Percentiles rank a stretch among this genome's conserved stretches.
Conservation (phyloP, 2,888 invertebrate species). For the Auanema freiburgensis region DNA sequence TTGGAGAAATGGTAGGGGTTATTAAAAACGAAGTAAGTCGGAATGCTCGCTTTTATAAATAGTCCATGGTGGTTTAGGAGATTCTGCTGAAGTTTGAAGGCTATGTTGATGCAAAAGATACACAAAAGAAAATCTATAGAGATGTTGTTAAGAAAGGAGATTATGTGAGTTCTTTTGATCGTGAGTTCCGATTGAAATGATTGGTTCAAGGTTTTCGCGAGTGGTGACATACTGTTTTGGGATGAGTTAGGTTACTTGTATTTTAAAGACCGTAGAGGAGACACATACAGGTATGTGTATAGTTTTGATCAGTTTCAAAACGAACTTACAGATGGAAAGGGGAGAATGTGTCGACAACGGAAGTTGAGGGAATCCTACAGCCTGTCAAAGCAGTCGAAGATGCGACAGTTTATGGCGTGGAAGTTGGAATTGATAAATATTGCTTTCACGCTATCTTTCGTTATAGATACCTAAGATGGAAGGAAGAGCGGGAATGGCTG, state of each 20-base stretch:
- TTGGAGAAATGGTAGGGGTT: constrained; percentile 94
- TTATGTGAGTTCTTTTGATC: constrained; percentile 82
- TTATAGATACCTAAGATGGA: constrained; percentile 65
- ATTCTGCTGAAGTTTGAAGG: constrained; percentile 80
- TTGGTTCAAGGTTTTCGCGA: constrained; percentile 44
- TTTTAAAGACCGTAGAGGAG: constrained; percentile 90
- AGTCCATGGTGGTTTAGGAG: constrained; percentile 68
- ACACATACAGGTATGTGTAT: constrained; percentile 74
- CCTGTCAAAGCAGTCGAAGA: constrained; percentile 81
- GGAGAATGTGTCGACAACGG: constrained; percentile 83
- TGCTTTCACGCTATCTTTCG: not conserved
- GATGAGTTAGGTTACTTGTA: constrained; percentile 90
- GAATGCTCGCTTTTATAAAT: not conserved
- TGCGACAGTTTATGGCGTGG: constrained; percentile 88
- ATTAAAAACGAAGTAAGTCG: constrained; percentile 75
- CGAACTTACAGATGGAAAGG: constrained; percentile 52
- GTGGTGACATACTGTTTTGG: constrained; percentile 80
- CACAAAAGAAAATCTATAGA: constrained; percentile 84
- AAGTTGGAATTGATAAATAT: constrained; percentile 71
- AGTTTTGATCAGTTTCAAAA: not conserved
- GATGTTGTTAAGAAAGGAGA: constrained; percentile 89
- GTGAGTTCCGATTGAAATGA: not conserved
- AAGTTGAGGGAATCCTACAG: constrained; percentile 89
- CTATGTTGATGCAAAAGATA: constrained; percentile 82
- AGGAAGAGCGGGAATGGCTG: constrained; percentile 91